Evolutionary conservation across 2,113 vertebrate genomes (phyloP).

Genomic region (Pao palembangensis): DNA sequence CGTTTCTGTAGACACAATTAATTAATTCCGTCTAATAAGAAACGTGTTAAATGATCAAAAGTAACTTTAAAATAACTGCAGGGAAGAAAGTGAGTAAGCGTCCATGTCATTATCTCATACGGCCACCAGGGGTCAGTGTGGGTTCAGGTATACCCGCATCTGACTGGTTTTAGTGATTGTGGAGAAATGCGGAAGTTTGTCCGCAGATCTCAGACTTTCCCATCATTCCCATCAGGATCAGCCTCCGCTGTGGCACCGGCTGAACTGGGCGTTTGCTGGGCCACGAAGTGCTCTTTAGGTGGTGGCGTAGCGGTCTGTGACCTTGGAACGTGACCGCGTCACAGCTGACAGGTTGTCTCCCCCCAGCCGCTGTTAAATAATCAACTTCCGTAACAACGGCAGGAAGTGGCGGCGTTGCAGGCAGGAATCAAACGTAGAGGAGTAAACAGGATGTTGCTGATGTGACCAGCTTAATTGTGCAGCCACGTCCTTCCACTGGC

Average conservation of each 20-base stretch:
- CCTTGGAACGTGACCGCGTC: no score
- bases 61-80: no score
- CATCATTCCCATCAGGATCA: slow-evolving; percentile 19
- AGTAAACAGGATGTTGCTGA: slow-evolving; percentile 57
- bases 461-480: slow-evolving; percentile 1
- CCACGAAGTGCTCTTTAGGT: no score
- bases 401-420: slow-evolving; percentile 22
- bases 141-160: neutral
- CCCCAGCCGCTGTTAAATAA: neutral
- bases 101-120: neutral
- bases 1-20: no score
- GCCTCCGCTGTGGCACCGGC: neutral
- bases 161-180: neutral
- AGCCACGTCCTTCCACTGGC: slow-evolving; percentile 37
- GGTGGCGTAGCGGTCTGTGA: no score
- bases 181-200: slow-evolving; percentile 13
- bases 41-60: no score
- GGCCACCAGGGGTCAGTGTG: slow-evolving; percentile 56
- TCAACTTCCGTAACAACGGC: neutral
- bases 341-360: no score
- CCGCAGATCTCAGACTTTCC: slow-evolving; percentile 27
- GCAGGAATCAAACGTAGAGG: slow-evolving; percentile 32
- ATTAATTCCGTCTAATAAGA: no score
- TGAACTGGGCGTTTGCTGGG: no score
- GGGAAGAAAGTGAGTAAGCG: no score